Percentiles rank a stretch among this genome's conserved stretches.
These are phyloP conservation scores for Mythimna impura DNA, from an alignment of 2,888 invertebrate genomes.

Conservation along the genomic window DNA sequence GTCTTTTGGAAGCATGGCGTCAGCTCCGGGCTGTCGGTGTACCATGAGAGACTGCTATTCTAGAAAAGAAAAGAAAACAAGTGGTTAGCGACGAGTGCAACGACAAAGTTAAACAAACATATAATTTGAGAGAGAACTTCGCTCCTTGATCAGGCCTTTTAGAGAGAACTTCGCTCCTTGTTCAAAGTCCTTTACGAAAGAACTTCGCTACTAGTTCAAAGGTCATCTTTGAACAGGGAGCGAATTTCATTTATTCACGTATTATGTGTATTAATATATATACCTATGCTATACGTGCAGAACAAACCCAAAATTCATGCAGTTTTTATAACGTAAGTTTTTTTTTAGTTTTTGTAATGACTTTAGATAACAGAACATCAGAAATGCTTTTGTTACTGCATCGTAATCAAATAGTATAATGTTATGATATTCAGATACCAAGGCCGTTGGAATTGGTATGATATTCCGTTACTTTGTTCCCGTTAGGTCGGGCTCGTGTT, in stretches of 20 bases:
- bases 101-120: not conserved
- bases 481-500: conserved; percentile 29
- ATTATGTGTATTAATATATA: no score
- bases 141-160: not conserved
- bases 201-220: no score
- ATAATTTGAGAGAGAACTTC: not conserved
- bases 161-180: no score
- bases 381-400: conserved; percentile 11
- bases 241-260: not conserved
- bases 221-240: not conserved
- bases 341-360: not conserved
- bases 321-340: no score
- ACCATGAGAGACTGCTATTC: conserved; percentile 95
- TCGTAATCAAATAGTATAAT: conserved; percentile 31
- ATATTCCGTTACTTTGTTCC: conserved; percentile 38
- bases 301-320: not conserved
- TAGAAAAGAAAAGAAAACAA: conserved; percentile 83
- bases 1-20: conserved; percentile 98
- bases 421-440: conserved; percentile 32
- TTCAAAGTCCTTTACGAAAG: no score
- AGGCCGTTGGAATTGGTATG: conserved; percentile 40
- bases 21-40: conserved; percentile 95
- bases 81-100: not conserved
- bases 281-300: not conserved
- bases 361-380: conserved; percentile 2